A percentile compares a stretch with the other conserved stretches of the same genome.
Conservation (phyloP, 1,140 invertebrate genomes). For the Helicoverpa armigera region DNA sequence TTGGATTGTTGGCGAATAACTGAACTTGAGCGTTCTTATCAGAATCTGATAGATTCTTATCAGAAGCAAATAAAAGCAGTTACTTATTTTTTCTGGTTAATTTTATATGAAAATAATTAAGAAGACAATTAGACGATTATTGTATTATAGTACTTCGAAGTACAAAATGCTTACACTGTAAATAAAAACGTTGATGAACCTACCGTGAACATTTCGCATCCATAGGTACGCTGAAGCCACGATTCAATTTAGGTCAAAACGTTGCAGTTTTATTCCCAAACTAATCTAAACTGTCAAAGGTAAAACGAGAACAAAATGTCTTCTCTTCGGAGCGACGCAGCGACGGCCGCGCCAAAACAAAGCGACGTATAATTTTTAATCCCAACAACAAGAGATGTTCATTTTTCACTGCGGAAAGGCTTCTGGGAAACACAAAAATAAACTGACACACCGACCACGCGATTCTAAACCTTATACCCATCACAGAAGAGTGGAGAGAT, state of each 20-base stretch:
- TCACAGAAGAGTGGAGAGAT: background rate
- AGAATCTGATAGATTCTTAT: too few relatives aligned
- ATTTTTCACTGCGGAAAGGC: conserved; percentile 73
- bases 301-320: conserved; percentile 43
- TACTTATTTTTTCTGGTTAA: too few relatives aligned
- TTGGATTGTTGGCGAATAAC: too few relatives aligned
- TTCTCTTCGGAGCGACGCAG: conserved; percentile 17
- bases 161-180: too few relatives aligned
- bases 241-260: conserved; percentile 1
- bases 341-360: conserved; percentile 58
- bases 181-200: too few relatives aligned
- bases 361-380: conserved; percentile 79
- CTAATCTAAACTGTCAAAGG: conserved; percentile 41
- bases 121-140: too few relatives aligned
- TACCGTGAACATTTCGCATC: too few relatives aligned
- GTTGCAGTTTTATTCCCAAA: conserved; percentile 34
- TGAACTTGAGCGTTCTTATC: too few relatives aligned
- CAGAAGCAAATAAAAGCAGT: too few relatives aligned
- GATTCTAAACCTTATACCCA: conserved; percentile 41
- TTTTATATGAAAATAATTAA: too few relatives aligned
- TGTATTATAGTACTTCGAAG: too few relatives aligned
- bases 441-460: conserved; percentile 12
- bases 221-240: background rate
- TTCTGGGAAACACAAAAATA: conserved; percentile 38
- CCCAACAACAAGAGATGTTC: conserved; percentile 75